A percentile compares a stretch with the other conserved stretches of the same genome.
Conservation (phyloP, 2,113 vertebrate species). For the Indicator maculatus region DNA sequence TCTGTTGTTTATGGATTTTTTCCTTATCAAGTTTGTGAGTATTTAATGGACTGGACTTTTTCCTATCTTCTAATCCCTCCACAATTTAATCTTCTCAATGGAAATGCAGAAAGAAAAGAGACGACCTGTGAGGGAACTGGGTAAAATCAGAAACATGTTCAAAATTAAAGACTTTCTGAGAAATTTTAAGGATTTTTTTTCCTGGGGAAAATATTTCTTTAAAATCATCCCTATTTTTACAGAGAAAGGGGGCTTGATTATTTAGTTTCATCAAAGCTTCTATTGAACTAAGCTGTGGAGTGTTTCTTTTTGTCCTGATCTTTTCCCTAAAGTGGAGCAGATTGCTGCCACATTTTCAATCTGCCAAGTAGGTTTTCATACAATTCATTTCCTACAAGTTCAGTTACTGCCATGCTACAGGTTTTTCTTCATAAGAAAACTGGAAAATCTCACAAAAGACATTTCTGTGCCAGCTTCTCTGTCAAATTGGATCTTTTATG, state of each 20-base stretch:
- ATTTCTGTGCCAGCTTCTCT: background rate
- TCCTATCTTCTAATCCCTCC: background rate
- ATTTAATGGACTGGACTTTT: constrained; percentile 16
- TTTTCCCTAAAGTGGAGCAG: background rate
- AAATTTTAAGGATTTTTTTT: background rate
- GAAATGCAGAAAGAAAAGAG: background rate
- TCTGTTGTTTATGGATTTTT: background rate
- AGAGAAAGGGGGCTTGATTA: background rate
- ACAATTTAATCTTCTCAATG: background rate
- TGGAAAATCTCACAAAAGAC: background rate
- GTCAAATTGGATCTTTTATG: background rate
- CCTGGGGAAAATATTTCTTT: background rate
- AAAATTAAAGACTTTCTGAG: background rate
- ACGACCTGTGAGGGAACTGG: background rate
- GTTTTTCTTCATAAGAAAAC: background rate
- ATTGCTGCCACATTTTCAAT: background rate
- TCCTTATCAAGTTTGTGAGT: background rate
- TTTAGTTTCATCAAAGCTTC: background rate
- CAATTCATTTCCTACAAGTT: background rate
- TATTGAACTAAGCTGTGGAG: background rate
- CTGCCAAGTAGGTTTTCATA: background rate
- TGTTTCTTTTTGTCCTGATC: background rate
- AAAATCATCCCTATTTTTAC: background rate
- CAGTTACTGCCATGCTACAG: background rate
- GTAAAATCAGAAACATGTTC: constrained; percentile 14